Conservation (phyloP, 2,888 invertebrate species). For the Morpho helenor region DNA sequence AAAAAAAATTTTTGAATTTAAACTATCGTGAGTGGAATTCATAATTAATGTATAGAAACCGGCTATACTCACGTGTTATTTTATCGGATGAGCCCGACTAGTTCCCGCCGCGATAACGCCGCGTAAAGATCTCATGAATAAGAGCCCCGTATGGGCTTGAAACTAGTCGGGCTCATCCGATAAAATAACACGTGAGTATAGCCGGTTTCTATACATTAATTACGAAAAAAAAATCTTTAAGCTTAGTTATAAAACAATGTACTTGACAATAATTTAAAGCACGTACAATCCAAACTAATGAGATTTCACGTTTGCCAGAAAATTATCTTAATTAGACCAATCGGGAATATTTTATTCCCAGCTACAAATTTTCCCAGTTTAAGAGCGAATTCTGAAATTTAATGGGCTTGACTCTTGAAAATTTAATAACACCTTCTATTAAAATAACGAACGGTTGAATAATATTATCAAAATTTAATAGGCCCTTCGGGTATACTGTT, state of each 20-base stretch:
- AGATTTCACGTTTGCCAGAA: conserved; percentile 22
- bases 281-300: conserved; percentile 21
- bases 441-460: conserved; percentile 2
- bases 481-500: neutral
- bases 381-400: conserved; percentile 5
- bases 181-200: too few relatives aligned
- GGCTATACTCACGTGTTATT: too few relatives aligned
- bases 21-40: too few relatives aligned
- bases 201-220: too few relatives aligned
- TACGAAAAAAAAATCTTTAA: too few relatives aligned
- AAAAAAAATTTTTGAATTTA: too few relatives aligned
- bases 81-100: too few relatives aligned
- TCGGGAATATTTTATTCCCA: conserved; percentile 15
- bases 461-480: conserved; percentile 5
- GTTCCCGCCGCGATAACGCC: too few relatives aligned
- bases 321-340: conserved; percentile 24
- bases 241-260: neutral
- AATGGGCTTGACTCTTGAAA: conserved; percentile 6
- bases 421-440: conserved; percentile 4
- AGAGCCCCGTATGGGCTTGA: too few relatives aligned
- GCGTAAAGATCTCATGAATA: too few relatives aligned
- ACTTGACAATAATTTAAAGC: conserved; percentile 21
- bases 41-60: too few relatives aligned
- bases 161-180: too few relatives aligned
- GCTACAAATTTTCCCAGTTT: conserved; percentile 8